Percentiles rank a stretch among this genome's conserved stretches.
Conservation (phyloP, 1,140 invertebrate genomes). For the Lordiphosa mommai region DNA sequence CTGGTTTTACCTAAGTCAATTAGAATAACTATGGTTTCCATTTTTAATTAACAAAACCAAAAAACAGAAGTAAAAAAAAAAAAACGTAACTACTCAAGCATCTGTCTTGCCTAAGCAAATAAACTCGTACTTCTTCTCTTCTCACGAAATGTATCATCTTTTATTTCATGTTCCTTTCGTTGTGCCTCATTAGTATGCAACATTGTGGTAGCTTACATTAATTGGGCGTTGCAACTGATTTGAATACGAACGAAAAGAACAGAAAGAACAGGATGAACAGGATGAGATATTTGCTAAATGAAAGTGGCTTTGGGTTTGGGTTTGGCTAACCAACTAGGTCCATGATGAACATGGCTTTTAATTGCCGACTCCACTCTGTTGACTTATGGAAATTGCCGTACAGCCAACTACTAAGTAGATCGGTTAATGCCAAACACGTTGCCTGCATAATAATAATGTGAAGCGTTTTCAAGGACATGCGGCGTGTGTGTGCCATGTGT, state of each 20-base stretch:
- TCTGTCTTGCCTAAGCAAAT: too few relatives aligned
- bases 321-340: slow-evolving; percentile 34
- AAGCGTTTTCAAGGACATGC: slow-evolving; percentile 51
- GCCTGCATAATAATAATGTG: slow-evolving; percentile 56
- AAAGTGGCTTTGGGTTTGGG: slow-evolving; percentile 5
- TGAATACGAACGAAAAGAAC: slow-evolving; percentile 55
- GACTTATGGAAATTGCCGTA: slow-evolving; percentile 72
- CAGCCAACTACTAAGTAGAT: slow-evolving; percentile 55
- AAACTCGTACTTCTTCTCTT: too few relatives aligned
- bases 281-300: slow-evolving; percentile 34
- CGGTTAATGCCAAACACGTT: slow-evolving; percentile 66
- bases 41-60: too few relatives aligned
- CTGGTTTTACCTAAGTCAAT: too few relatives aligned
- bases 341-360: slow-evolving; percentile 56
- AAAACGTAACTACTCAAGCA: too few relatives aligned
- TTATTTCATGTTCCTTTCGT: background rate
- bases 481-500: slow-evolving; percentile 36
- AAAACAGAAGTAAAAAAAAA: too few relatives aligned
- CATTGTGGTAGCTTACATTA: slow-evolving; percentile 73
- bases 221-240: slow-evolving; percentile 78
- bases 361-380: slow-evolving; percentile 56
- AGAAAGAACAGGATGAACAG: slow-evolving; percentile 6
- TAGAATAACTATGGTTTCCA: too few relatives aligned
- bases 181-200: slow-evolving; percentile 71
- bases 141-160: too few relatives aligned